Evolutionary conservation across 2,888 invertebrate species (phyloP), one percentile per base, ranked within the genome.

Genomic region (Plagodis dolabraria): DNA sequence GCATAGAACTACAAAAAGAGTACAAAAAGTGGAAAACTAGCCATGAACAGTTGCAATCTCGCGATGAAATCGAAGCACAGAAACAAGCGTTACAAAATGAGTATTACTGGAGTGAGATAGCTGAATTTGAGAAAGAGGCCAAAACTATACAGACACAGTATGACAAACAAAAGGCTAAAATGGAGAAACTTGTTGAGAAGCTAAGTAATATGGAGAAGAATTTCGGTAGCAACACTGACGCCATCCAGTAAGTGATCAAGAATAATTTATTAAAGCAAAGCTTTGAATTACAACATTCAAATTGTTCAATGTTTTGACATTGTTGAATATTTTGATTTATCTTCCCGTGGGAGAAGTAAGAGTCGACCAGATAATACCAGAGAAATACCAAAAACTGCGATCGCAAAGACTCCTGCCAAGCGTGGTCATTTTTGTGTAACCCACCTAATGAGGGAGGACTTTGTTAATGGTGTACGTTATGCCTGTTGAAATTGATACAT

Each of bases 41-140:
- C 60, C 87, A 94, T 67, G 93, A 94, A 43, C 89, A 93, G 51
- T 77, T 95, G 43, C 88, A 93, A 62, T 93, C 94, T 0, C 84
- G 94, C 0, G 93, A 94, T 57, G 87, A 93, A 49, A 85, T 93
- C 10, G 90, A 93, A 57, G 77, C 83, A 5, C 87, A 93, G 64
- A 84, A 93, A 47, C 79, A 84, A 46, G 67, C 79, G 0, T 75
- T 95, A 7, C 91, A 94, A 68, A 89, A 93, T 64, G 95, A 96
- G 78, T 89, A 94, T 62, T 90, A 93, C 33, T 93, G 92, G 92
- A 89, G 89, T 59, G 88, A 91, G 65, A 92, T 94, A 12, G 82
- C 75, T 0, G 86, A 89, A 9, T 71, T 85, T 9, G 92, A 93
- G 69, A 65, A 70, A 7, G 83, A 86, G 38, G 80, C 78, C 5